Conservation (phyloP, 2,888 invertebrate species). For the Cephus spinipes region DNA sequence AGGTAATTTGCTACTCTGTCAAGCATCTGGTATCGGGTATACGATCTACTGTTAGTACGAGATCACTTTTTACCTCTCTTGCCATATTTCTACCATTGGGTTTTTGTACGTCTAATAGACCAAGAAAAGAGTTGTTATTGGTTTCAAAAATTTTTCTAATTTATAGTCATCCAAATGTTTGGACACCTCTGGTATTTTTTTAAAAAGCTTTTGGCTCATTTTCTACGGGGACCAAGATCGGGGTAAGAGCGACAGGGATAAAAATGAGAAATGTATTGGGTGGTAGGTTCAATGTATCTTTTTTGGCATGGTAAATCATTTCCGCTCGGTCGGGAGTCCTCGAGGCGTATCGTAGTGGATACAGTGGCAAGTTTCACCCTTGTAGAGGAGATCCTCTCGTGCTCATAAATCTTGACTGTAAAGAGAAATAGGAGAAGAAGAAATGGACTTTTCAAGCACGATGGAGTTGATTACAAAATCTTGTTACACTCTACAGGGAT, state of each 20-base stretch:
- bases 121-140: too few species aligned
- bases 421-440: conserved; percentile 1
- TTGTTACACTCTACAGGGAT: conserved; percentile 14
- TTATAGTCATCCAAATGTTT: too few species aligned
- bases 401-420: conserved; percentile 22
- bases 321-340: conserved; percentile 47
- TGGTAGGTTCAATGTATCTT: too few species aligned
- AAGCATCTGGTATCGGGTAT: background rate
- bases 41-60: background rate
- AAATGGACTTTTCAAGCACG: background rate
- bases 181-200: too few species aligned
- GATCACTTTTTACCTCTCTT: too few species aligned
- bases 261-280: too few species aligned
- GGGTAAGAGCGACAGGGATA: too few species aligned
- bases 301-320: conserved; percentile 8
- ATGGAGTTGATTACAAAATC: conserved; percentile 26
- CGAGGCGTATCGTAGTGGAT: conserved; percentile 36
- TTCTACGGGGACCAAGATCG: too few species aligned
- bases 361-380: conserved; percentile 28
- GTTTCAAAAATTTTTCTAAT: too few species aligned
- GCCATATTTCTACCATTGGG: too few species aligned
- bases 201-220: too few species aligned
- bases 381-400: background rate
- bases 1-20: conserved; percentile 32
- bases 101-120: too few species aligned